A percentile compares a stretch with the other conserved stretches of the same genome.
These are phyloP conservation scores for Propsilocerus akamusi DNA, from an alignment of 1,140 invertebrate genomes.

Conservation along the genomic window DNA sequence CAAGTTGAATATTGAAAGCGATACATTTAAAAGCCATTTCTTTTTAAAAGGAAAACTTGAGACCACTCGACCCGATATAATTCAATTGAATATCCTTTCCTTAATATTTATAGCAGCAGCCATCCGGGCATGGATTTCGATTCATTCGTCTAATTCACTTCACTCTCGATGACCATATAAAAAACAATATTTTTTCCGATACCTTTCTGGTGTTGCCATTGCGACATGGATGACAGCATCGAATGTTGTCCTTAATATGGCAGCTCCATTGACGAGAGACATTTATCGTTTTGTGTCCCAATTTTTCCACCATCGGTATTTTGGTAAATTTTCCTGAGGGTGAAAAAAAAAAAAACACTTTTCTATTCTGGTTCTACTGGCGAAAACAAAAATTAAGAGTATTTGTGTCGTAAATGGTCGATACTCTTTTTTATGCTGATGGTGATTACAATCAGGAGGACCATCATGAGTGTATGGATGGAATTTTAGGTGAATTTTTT, in stretches of 20 bases:
- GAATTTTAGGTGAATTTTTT: background rate
- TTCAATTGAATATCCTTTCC: constrained; percentile 4
- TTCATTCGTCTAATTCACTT: background rate
- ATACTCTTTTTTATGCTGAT: constrained; percentile 2
- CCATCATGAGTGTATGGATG: background rate
- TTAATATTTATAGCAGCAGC: background rate
- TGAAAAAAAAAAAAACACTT: background rate
- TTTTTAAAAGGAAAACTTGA: no score
- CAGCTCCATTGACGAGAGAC: background rate
- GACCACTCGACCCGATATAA: constrained; percentile 1
- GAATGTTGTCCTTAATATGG: no score
- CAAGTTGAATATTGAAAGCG: no score
- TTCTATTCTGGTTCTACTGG: background rate
- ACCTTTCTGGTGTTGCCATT: background rate
- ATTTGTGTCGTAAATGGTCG: constrained; percentile 1
- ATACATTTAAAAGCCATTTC: no score
- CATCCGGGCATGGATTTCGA: background rate
- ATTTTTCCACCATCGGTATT: constrained; percentile 1
- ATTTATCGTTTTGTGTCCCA: constrained; percentile 3
- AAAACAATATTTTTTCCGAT: constrained; percentile 2
- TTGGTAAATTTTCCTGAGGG: background rate
- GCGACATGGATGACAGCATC: no score
- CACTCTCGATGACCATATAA: background rate
- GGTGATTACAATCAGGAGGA: background rate
- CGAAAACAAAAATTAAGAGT: background rate